phyloP scores from a whole-genome alignment of 2,888 invertebrate species.

The Amorpha juglandis region DNA sequence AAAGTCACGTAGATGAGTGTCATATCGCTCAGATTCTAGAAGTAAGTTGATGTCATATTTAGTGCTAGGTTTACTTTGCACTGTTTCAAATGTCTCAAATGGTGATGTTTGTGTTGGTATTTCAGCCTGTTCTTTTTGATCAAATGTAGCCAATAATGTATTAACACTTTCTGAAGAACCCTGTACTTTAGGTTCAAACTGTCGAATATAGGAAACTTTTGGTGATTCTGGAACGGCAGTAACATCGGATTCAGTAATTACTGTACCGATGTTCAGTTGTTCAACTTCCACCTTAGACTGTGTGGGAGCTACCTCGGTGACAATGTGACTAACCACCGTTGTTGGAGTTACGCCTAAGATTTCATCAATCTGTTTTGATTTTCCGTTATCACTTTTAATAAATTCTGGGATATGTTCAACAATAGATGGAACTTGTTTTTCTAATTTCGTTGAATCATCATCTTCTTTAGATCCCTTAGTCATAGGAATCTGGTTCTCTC shows the following conservation, averaged over 20 bases:
- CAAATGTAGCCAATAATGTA: conserved; percentile 48
- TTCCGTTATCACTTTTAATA: background rate
- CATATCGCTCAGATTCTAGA: conserved; percentile 66
- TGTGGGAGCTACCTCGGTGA: conserved; percentile 45
- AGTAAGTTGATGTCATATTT: conserved; percentile 57
- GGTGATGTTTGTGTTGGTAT: conserved; percentile 46
- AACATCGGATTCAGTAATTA: conserved; percentile 54
- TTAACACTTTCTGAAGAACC: conserved; percentile 57
- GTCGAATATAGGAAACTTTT: conserved; percentile 58
- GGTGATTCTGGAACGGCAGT: conserved; percentile 45
- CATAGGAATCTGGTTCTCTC: background rate
- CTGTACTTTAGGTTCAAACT: conserved; percentile 53
- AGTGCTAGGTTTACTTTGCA: conserved; percentile 38
- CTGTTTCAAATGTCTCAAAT: background rate
- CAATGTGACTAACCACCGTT: conserved; percentile 41
- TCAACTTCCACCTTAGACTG: conserved; percentile 55
- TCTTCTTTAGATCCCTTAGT: background rate
- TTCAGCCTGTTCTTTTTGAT: conserved; percentile 65
- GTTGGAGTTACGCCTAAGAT: conserved; percentile 17
- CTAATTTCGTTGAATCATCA: background rate
- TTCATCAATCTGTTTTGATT: background rate
- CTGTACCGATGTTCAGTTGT: conserved; percentile 52
- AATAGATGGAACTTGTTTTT: background rate
- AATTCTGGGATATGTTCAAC: conserved; percentile 24
- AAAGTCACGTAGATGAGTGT: conserved; percentile 52